These are phyloP conservation scores for Amblyopsis rosae DNA, from an alignment of 2,113 vertebrate species.

Conservation along the genomic window DNA sequence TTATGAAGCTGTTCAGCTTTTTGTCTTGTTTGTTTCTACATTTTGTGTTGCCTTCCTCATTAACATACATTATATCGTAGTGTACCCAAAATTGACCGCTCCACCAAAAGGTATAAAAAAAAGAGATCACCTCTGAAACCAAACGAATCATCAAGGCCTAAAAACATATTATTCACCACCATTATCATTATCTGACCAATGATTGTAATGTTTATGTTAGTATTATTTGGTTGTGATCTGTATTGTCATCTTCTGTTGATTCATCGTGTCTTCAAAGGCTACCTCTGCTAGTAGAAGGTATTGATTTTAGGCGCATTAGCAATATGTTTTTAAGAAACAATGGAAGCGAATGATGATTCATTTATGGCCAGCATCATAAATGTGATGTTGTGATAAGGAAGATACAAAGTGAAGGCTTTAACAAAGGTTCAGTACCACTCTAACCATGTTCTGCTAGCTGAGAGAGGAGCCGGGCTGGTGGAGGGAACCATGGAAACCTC, in stretches of 20 bases:
- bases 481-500: constrained; percentile 83
- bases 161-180: too few species aligned
- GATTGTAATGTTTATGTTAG: too few species aligned
- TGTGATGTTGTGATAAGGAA: not conserved
- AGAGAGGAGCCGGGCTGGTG: constrained; percentile 39
- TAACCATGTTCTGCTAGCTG: constrained; percentile 28
- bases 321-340: not conserved
- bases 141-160: too few species aligned
- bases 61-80: not conserved
- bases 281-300: not conserved
- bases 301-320: not conserved
- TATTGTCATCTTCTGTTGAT: too few species aligned
- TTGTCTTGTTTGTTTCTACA: not conserved
- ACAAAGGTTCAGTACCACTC: too few species aligned
- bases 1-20: constrained; percentile 1
- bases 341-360: not conserved
- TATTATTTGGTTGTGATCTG: too few species aligned
- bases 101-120: too few species aligned
- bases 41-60: not conserved
- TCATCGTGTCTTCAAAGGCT: not conserved
- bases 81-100: too few species aligned
- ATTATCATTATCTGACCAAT: too few species aligned
- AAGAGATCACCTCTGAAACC: too few species aligned
- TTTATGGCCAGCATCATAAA: not conserved
- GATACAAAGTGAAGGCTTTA: too few species aligned